These are phyloP conservation scores for Stegana nigrithorax DNA, from an alignment of 2,888 invertebrate genomes.

Conservation along the genomic window DNA sequence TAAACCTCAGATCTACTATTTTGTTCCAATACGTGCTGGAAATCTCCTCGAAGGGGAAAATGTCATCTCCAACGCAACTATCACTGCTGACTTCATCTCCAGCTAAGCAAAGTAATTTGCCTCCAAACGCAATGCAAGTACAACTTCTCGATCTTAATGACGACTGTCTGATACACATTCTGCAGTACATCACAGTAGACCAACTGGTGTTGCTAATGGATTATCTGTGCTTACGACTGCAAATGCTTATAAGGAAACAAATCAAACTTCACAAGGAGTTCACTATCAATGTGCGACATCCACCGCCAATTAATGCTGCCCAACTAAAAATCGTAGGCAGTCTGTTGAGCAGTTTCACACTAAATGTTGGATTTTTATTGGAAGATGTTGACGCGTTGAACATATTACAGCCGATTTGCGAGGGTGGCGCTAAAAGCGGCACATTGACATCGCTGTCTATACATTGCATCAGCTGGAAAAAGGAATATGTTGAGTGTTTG, in stretches of 20 bases:
- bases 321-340: background rate
- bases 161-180: background rate
- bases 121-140: too few species aligned
- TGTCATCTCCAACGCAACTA: too few species aligned
- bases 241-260: background rate
- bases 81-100: too few species aligned
- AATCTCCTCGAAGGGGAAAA: too few species aligned
- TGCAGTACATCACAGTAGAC: background rate
- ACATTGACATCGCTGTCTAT: background rate
- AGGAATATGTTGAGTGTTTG: background rate
- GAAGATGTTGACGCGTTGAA: background rate
- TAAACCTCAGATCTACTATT: too few species aligned
- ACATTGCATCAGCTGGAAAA: background rate
- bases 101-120: too few species aligned
- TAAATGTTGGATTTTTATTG: background rate
- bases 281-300: background rate
- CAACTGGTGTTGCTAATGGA: background rate
- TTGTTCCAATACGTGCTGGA: too few species aligned
- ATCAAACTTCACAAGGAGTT: background rate
- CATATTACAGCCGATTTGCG: background rate
- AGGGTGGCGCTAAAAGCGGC: background rate
- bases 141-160: constrained; percentile 7
- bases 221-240: background rate
- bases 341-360: background rate
- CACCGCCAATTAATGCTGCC: background rate